Evolutionary conservation across 30 jellyfish, hydroid and myxozoan species (phyloP).

Genomic region (Calvadosia cruxmelitensis): DNA sequence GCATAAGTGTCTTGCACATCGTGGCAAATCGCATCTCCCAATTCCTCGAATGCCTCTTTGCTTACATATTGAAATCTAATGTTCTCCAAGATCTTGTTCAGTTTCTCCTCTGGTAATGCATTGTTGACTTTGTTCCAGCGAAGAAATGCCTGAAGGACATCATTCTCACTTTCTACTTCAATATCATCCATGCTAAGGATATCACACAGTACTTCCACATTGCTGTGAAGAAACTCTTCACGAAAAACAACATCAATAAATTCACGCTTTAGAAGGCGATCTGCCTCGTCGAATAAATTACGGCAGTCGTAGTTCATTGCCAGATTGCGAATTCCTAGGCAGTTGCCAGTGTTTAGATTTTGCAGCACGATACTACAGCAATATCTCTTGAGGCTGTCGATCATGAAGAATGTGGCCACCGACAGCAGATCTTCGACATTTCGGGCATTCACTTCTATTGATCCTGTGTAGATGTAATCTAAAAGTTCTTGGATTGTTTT

Average conservation of each 20-base stretch:
- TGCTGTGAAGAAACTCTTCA: slow-evolving; percentile 43
- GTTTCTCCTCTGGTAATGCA: slow-evolving; percentile 7
- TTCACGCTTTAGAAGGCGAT: slow-evolving; percentile 28
- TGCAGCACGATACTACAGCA: slow-evolving; percentile 49
- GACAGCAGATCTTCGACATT: slow-evolving; percentile 55
- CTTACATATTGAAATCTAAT: slow-evolving; percentile 50
- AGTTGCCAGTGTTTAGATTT: slow-evolving; percentile 26
- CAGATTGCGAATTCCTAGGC: slow-evolving; percentile 46
- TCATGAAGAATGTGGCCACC: slow-evolving; percentile 51
- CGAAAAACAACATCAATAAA: slow-evolving; percentile 17
- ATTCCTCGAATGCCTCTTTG: slow-evolving; percentile 1
- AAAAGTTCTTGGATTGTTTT: slow-evolving; percentile 34
- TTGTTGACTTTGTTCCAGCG: slow-evolving; percentile 39
- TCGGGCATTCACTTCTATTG: slow-evolving; percentile 18
- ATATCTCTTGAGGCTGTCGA: slow-evolving; percentile 27
- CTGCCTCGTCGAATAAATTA: slow-evolving; percentile 25
- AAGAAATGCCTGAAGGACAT: slow-evolving; percentile 22
- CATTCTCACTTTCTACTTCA: slow-evolving; percentile 54
- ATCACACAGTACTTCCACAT: slow-evolving; percentile 18
- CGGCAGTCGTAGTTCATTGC: slow-evolving; percentile 46
- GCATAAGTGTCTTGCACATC: no score
- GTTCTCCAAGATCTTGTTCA: slow-evolving; percentile 16
- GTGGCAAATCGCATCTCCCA: background rate
- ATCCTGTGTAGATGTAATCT: slow-evolving; percentile 68
- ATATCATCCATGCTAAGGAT: slow-evolving; percentile 42